A percentile compares a stretch with the other conserved stretches of the same genome.
phyloP scores from a whole-genome alignment of 2,113 vertebrate species.

The Elanoides forficatus region DNA sequence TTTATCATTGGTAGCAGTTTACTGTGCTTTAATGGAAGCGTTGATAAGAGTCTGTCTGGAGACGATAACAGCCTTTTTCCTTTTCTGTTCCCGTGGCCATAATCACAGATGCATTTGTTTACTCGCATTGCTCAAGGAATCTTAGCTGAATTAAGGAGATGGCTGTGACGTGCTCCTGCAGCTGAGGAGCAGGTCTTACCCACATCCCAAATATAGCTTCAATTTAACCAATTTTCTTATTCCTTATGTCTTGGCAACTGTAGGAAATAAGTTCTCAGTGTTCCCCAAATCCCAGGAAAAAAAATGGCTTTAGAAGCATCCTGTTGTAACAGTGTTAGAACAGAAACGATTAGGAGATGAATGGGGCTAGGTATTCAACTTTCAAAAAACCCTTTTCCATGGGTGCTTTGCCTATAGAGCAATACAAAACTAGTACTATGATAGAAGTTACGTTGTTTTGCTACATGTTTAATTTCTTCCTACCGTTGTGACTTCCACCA shows the following conservation, averaged over 20 bases:
- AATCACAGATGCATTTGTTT: not conserved
- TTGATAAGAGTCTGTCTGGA: constrained; percentile 50
- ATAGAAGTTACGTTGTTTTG: not conserved
- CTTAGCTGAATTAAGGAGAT: not conserved
- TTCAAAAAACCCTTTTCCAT: not conserved
- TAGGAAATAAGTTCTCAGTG: not conserved
- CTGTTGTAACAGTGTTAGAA: not conserved
- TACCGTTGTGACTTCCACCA: not conserved
- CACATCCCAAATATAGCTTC: not conserved
- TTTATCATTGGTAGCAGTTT: constrained; percentile 33
- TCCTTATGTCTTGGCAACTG: not conserved
- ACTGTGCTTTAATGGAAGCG: constrained; percentile 37
- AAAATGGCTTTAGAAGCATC: not conserved
- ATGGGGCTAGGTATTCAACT: not conserved
- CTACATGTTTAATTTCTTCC: not conserved
- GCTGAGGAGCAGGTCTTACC: not conserved
- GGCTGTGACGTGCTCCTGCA: not conserved
- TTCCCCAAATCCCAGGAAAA: not conserved
- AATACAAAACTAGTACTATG: not conserved
- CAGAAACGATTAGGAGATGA: not conserved
- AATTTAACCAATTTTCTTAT: not conserved
- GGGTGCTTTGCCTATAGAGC: not conserved
- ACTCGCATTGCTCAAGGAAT: not conserved
- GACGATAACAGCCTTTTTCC: constrained; percentile 12
- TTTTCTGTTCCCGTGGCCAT: not conserved